These are phyloP conservation scores for Eumaeus atala DNA, from an alignment of 1,140 invertebrate species.

Conservation along the genomic window DNA sequence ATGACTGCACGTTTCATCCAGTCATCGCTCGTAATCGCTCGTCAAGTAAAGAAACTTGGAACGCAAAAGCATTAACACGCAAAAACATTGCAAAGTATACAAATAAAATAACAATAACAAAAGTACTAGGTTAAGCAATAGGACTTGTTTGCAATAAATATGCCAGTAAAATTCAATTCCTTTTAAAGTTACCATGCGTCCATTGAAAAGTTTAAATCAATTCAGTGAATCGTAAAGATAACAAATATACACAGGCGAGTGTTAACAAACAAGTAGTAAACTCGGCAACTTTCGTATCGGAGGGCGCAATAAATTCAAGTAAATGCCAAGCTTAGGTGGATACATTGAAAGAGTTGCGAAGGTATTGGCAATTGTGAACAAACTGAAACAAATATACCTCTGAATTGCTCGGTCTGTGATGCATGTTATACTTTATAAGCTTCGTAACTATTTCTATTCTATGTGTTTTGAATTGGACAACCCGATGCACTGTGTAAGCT, in stretches of 20 bases:
- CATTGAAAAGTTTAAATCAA: slow-evolving; percentile 22
- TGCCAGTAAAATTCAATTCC: slow-evolving; percentile 6
- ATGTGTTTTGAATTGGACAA: background rate
- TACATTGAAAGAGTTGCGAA: slow-evolving; percentile 29
- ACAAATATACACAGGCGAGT: slow-evolving; percentile 18
- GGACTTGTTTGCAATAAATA: background rate
- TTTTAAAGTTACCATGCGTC: slow-evolving; percentile 5
- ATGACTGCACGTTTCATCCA: no score
- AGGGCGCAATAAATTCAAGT: slow-evolving; percentile 32
- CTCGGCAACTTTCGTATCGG: slow-evolving; percentile 27
- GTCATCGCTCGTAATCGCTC: no score
- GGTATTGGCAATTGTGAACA: slow-evolving; percentile 27
- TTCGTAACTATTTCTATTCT: background rate
- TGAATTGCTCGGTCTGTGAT: slow-evolving; percentile 12
- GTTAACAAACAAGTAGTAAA: slow-evolving; percentile 29
- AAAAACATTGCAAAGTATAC: slow-evolving; percentile 1
- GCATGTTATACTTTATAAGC: background rate
- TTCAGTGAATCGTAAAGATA: slow-evolving; percentile 25
- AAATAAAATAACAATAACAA: background rate
- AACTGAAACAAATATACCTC: slow-evolving; percentile 24
- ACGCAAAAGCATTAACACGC: no score
- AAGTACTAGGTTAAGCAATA: background rate
- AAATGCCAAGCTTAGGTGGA: slow-evolving; percentile 27
- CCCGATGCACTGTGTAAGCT: background rate
- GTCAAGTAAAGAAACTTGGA: no score